Evolutionary conservation across 2,113 vertebrate genomes (phyloP).

Genomic region (Paracanthobrama guichenoti): DNA sequence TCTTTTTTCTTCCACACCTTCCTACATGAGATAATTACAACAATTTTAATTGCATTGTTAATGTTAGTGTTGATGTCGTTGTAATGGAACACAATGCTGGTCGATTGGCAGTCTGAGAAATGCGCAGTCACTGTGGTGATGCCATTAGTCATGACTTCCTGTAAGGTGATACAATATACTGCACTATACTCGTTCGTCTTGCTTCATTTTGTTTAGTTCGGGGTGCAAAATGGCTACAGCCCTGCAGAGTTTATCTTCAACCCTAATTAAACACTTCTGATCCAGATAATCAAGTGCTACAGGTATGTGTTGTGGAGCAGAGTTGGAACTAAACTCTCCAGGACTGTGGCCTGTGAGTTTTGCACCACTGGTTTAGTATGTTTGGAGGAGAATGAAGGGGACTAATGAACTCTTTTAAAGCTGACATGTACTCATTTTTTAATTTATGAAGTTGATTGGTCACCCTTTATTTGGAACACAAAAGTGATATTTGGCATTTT

Average conservation of each 20-base stretch:
- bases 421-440: not conserved
- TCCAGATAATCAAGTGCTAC: no score
- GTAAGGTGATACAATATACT: constrained; percentile 52
- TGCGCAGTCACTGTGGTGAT: constrained; percentile 41
- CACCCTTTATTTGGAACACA: not conserved
- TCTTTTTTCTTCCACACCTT: not conserved
- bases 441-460: no score
- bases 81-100: constrained; percentile 25
- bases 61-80: constrained; percentile 12
- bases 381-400: constrained; percentile 20
- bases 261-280: no score
- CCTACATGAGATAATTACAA: not conserved
- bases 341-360: no score
- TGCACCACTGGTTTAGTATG: not conserved
- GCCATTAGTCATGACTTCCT: constrained; percentile 46
- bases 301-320: no score
- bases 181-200: constrained; percentile 34
- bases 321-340: no score
- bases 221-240: not conserved
- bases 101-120: constrained; percentile 33
- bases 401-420: not conserved
- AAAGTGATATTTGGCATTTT: not conserved
- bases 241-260: no score
- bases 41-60: not conserved
- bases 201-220: constrained; percentile 40